These are phyloP conservation scores for Spheniscus mendiculus DNA, from an alignment of 2,113 vertebrate genomes.

Conservation along the genomic window DNA sequence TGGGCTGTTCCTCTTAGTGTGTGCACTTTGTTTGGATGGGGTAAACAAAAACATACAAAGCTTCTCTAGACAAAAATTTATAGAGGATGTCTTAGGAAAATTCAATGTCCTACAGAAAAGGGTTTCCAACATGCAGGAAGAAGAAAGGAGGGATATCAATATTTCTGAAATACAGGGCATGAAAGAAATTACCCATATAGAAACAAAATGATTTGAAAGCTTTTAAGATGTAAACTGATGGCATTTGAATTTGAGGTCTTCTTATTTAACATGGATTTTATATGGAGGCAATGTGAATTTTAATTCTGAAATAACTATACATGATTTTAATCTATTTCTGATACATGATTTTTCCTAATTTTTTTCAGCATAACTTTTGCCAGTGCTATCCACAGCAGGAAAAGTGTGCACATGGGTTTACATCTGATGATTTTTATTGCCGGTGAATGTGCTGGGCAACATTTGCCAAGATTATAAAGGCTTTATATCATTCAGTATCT, in stretches of 20 bases:
- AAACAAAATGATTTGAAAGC: neutral
- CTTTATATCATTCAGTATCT: neutral
- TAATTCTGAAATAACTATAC: neutral
- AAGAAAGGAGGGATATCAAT: neutral
- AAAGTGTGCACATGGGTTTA: neutral
- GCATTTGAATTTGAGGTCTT: neutral
- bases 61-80: neutral
- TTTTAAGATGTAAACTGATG: neutral
- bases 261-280: neutral
- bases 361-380: neutral
- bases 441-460: neutral
- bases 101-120: neutral
- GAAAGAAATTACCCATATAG: neutral
- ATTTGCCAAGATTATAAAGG: neutral
- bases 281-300: neutral
- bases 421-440: neutral
- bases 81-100: neutral
- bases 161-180: neutral
- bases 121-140: neutral
- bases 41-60: neutral
- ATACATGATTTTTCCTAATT: neutral
- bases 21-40: neutral
- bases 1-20: neutral
- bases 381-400: neutral
- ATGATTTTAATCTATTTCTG: neutral